These are phyloP conservation scores for Ceraclea dissimilis DNA, from an alignment of 2,888 invertebrate species.

Conservation along the genomic window DNA sequence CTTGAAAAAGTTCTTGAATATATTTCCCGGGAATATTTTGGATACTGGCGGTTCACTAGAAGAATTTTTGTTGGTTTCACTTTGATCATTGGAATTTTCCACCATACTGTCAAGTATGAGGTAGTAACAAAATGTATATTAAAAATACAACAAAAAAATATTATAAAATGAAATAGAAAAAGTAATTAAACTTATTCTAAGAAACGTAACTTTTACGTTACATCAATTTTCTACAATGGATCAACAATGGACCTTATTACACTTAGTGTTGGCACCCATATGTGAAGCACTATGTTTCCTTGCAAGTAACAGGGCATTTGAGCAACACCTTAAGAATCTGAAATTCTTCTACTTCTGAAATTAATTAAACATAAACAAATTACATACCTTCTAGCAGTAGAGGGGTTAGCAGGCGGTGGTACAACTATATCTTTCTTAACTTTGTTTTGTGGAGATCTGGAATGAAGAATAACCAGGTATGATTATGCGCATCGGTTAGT, in stretches of 20 bases:
- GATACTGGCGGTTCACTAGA: slow-evolving; percentile 46
- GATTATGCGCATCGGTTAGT: background rate
- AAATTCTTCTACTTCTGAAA: no score
- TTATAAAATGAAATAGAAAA: no score
- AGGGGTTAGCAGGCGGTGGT: slow-evolving; percentile 31
- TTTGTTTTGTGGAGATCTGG: slow-evolving; percentile 9
- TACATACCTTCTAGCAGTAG: slow-evolving; percentile 27
- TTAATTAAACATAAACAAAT: no score
- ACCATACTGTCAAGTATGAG: slow-evolving; percentile 26
- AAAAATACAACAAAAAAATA: no score
- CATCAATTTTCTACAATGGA: no score
- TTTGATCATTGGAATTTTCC: slow-evolving; percentile 28
- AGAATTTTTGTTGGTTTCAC: slow-evolving; percentile 32
- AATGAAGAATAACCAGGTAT: background rate
- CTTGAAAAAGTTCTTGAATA: slow-evolving; percentile 97
- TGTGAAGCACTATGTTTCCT: no score
- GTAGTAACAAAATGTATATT: background rate
- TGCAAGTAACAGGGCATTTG: no score
- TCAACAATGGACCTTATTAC: no score
- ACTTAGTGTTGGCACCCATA: no score
- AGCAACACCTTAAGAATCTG: no score
- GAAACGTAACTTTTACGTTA: no score
- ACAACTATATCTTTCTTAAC: slow-evolving; percentile 30
- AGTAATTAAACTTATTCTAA: no score
- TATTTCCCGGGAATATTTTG: slow-evolving; percentile 79